Evolutionary conservation across 1,140 invertebrate genomes (phyloP).

Genomic region (Pseudomyrmex pallidus): DNA sequence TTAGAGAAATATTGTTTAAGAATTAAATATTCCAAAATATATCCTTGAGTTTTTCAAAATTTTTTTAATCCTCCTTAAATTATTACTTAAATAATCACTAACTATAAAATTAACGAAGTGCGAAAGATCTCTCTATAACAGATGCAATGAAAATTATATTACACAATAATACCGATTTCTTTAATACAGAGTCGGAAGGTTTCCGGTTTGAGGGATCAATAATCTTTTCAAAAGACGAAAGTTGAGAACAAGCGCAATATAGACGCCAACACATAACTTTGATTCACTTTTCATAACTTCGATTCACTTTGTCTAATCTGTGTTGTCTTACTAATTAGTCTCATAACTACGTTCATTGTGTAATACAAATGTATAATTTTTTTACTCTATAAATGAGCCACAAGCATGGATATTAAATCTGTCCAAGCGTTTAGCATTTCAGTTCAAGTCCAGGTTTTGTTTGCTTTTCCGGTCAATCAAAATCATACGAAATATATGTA

Average conservation of each 20-base stretch:
- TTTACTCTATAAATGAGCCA: not conserved
- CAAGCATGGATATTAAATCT: constrained; percentile 5
- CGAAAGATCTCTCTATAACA: too few relatives aligned
- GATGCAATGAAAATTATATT: too few relatives aligned
- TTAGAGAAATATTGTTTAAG: too few relatives aligned
- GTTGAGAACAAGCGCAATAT: constrained; percentile 22
- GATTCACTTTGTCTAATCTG: constrained; percentile 3
- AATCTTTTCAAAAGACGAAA: too few relatives aligned
- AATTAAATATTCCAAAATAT: too few relatives aligned
- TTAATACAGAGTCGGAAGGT: too few relatives aligned
- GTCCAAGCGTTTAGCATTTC: not conserved
- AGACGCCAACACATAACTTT: constrained; percentile 22
- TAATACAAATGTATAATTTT: constrained; percentile 38
- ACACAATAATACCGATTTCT: too few relatives aligned
- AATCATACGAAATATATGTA: constrained; percentile 24
- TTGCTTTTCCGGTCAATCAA: not conserved
- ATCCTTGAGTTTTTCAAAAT: too few relatives aligned
- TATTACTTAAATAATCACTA: too few relatives aligned
- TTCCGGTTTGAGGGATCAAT: too few relatives aligned
- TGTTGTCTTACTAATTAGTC: constrained; percentile 29
- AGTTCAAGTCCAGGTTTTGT: not conserved
- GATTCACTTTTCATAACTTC: constrained; percentile 16
- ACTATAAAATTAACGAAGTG: too few relatives aligned
- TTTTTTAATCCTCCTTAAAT: too few relatives aligned
- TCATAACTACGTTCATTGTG: constrained; percentile 20